Conservation (phyloP, 2,797 vertebrate species). For the Poeciliopsis gracilis region DNA sequence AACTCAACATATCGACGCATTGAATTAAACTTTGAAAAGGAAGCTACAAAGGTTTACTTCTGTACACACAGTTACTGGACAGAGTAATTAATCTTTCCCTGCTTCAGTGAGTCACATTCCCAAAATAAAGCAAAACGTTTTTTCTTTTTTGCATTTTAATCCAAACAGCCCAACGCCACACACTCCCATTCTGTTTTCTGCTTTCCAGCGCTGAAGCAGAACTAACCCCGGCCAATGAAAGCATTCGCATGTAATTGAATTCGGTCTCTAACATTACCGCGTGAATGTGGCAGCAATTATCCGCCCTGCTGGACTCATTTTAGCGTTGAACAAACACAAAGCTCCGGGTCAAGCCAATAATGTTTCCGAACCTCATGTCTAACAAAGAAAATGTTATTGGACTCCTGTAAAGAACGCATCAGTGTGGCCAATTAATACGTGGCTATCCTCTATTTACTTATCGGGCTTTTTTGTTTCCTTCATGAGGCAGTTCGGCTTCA, state of each 20-base stretch:
- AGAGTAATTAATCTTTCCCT: not conserved
- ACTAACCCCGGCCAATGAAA: not conserved
- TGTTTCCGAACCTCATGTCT: not conserved
- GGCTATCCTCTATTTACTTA: not conserved
- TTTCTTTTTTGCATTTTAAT: not conserved
- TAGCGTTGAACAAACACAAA: not conserved
- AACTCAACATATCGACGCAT: no score
- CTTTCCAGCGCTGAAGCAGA: not conserved
- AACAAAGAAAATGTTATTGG: not conserved
- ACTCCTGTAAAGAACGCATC: not conserved
- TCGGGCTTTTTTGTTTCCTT: not conserved
- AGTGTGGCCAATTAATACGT: not conserved
- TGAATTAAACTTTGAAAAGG: no score
- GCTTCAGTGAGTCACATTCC: not conserved
- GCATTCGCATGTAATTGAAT: not conserved
- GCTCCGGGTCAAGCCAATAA: not conserved
- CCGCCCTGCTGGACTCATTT: not conserved
- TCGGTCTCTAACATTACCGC: not conserved
- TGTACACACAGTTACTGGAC: not conserved
- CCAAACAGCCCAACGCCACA: not conserved
- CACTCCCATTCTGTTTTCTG: not conserved
- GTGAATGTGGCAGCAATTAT: not conserved
- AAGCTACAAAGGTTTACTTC: not conserved
- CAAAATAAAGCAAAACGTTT: not conserved
- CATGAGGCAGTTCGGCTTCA: not conserved